Evolutionary conservation across 2,888 invertebrate genomes (phyloP).

Genomic region (Acronicta aceris): DNA sequence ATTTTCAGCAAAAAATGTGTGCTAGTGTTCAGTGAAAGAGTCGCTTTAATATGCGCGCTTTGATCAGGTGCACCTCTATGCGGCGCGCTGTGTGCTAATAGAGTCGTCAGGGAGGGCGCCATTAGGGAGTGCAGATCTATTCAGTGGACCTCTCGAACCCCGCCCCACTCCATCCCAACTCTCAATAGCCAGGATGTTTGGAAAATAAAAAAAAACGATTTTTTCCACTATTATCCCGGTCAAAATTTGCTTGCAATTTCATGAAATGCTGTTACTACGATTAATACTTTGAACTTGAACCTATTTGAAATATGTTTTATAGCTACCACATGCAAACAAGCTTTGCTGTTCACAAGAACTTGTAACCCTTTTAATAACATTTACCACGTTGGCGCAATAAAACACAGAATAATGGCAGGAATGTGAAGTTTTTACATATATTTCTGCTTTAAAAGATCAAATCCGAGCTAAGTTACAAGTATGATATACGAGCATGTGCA

Average conservation of each 20-base stretch:
- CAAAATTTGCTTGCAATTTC: slow-evolving; percentile 11
- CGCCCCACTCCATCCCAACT: slow-evolving; percentile 16
- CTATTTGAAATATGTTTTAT: background rate
- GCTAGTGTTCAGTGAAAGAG: slow-evolving; percentile 59
- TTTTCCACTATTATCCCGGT: slow-evolving; percentile 10
- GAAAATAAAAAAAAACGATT: slow-evolving; percentile 22
- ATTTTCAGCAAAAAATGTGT: slow-evolving; percentile 44
- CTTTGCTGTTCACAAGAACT: too few species aligned
- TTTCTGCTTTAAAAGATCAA: too few species aligned
- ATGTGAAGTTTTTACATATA: too few species aligned
- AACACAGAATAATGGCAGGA: too few species aligned
- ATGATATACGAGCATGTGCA: too few species aligned
- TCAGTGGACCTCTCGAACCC: slow-evolving; percentile 58
- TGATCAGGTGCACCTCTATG: slow-evolving; percentile 74
- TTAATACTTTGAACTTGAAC: background rate
- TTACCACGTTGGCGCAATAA: too few species aligned
- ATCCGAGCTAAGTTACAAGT: too few species aligned
- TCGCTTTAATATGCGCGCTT: slow-evolving; percentile 74
- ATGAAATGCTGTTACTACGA: slow-evolving; percentile 4
- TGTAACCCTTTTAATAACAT: too few species aligned
- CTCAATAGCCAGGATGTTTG: slow-evolving; percentile 48
- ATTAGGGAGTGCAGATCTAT: slow-evolving; percentile 57
- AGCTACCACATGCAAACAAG: too few species aligned
- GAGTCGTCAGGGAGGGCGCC: slow-evolving; percentile 66
- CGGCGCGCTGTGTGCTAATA: slow-evolving; percentile 66